Evolutionary conservation across 2,888 invertebrate genomes (phyloP).

Genomic region (Aphidius colemani): DNA sequence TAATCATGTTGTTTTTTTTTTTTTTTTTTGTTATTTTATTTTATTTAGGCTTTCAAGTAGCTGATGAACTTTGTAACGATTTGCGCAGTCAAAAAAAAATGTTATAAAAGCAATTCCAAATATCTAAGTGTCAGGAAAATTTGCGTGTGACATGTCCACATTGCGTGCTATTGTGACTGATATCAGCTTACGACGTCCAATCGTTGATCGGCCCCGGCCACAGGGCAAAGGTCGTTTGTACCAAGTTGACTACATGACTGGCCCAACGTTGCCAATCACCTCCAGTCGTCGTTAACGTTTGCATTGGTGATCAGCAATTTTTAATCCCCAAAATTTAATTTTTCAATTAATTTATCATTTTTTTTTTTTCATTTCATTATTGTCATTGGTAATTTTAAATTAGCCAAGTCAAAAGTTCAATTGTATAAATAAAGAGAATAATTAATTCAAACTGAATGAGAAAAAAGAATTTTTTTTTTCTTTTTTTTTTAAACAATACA

Average conservation of each 20-base stretch:
- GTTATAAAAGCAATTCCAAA: not conserved
- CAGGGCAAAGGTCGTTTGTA: conserved; percentile 51
- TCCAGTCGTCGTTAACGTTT: conserved; percentile 48
- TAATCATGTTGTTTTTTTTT: not conserved
- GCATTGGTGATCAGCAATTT: conserved; percentile 27
- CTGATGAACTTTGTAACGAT: conserved; percentile 2
- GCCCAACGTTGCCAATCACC: conserved; percentile 46
- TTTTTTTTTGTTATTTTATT: too few species aligned
- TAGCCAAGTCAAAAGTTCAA: too few species aligned
- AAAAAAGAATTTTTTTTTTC: not conserved
- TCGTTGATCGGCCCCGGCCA: conserved; percentile 45
- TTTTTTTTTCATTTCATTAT: not conserved
- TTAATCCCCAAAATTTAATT: not conserved
- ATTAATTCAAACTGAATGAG: not conserved
- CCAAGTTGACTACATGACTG: conserved; percentile 48
- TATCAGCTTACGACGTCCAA: conserved; percentile 49
- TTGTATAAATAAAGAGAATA: too few species aligned
- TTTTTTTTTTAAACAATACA: not conserved
- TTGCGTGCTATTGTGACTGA: conserved; percentile 50
- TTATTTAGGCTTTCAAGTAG: too few species aligned
- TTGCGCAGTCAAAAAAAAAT: conserved; percentile 3
- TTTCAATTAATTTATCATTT: not conserved
- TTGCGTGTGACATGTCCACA: conserved; percentile 44
- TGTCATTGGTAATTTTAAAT: too few species aligned
- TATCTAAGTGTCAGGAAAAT: not conserved